Base-by-base conservation (phyloP, 1,140 invertebrate genomes). In the Ceratina calcarata region DNA sequence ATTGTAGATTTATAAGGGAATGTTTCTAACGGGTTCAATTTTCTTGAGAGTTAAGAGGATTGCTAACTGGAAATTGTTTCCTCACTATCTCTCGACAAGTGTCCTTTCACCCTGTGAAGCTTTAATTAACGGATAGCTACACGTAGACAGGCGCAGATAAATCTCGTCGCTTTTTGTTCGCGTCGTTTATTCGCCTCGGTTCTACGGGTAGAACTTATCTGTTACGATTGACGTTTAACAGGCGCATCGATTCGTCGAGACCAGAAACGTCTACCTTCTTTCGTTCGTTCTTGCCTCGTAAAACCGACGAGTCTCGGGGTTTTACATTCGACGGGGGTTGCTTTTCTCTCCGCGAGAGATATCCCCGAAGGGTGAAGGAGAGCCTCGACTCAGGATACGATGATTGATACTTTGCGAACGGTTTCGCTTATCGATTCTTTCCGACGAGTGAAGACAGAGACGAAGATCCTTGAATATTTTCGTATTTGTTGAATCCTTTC, bases 391-490 rank as follows among this genome's bases (percentile, higher is more conserved):
- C 27, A 10, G 10, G 24, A 12, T n/a, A n/a, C 49, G 67, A 69
- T 69, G 67, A 69, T 69, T 55, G 67, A 69, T 69, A 69, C 67
- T 32, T 69, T 8, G 51, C 22, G 51, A 55, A 57, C 24, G 18
- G 51, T 2, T 20, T 20, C 67, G 53, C n/a, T 70, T 27, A 32
- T 57, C 22, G 51, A 70, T 70, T 57, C 67, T 20, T 57, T 18
- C 12, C 13, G 24, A 3, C 27, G 55, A 57, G n/a, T 12, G 51
- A 37, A 32, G 67, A 69, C 20, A 53, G 22, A 53, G 16, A 57
- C 51, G 18, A 27, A 68, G 49, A 12, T 32, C 32, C 13, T 12
- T 37, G n/a, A 57, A 70, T 70, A 70, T 55, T 57, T 70, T 20
- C 2, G 2, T 32, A 32, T 55, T 70, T 58, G 18, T 58, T 16